Evolutionary conservation across 2,797 vertebrate species (phyloP).

Genomic region (Gadopsis marmoratus): DNA sequence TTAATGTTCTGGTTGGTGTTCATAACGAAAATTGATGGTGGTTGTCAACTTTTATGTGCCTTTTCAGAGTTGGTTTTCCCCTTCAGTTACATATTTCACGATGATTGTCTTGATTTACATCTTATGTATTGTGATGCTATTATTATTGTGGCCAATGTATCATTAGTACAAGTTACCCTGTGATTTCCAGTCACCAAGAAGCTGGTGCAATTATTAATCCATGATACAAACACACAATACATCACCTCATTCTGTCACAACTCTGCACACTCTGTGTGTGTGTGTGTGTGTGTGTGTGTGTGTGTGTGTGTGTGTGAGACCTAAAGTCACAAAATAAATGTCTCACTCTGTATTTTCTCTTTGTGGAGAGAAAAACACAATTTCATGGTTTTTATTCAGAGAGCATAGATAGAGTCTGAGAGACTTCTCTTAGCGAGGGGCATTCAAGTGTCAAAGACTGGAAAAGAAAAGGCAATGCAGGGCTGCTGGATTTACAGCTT

Average conservation of each 20-base stretch:
- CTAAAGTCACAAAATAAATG: conserved; percentile 49
- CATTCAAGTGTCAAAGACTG: conserved; percentile 60
- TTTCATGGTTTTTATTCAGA: conserved; percentile 69
- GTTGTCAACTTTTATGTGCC: background rate
- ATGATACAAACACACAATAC: conserved; percentile 16
- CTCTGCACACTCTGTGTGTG: background rate
- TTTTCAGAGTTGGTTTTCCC: background rate
- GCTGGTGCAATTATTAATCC: conserved; percentile 26
- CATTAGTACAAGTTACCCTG: background rate
- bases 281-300: no score
- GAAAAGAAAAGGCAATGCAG: conserved; percentile 58
- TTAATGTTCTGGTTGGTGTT: background rate
- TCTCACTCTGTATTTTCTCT: conserved; percentile 52
- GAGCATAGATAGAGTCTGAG: conserved; percentile 47
- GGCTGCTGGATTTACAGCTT: conserved; percentile 75
- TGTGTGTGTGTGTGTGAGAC: no score
- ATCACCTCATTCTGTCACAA: conserved; percentile 42
- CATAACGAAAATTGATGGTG: background rate
- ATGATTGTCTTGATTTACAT: background rate
- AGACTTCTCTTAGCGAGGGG: conserved; percentile 63
- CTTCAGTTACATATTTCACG: background rate
- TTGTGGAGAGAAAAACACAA: conserved; percentile 66
- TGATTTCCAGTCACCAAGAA: background rate
- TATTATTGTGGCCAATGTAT: background rate
- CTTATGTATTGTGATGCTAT: background rate